A percentile compares a stretch with the other conserved stretches of the same genome.
Evolutionary conservation across 2,888 invertebrate species (phyloP).

Genomic region (Drosophila anomalata): DNA sequence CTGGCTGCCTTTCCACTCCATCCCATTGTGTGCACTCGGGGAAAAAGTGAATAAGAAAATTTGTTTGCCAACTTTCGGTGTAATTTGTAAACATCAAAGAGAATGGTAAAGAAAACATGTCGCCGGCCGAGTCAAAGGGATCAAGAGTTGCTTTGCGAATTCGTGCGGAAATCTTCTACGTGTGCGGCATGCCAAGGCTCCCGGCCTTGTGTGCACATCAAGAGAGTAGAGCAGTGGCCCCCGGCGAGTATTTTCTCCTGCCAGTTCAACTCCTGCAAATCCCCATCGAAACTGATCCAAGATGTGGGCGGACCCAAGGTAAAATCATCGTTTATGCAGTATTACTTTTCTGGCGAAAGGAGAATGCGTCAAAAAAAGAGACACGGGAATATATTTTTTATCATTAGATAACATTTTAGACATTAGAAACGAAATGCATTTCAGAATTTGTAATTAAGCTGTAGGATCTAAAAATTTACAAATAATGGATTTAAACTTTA

Average conservation of each 20-base stretch:
- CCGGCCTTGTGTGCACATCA: conserved; percentile 21
- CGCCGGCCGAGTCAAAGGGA: conserved; percentile 75
- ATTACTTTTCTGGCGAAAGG: conserved; percentile 1
- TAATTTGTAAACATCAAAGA: conserved; percentile 79
- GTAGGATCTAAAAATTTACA: too few species aligned
- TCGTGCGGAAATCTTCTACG: conserved; percentile 79
- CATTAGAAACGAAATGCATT: too few species aligned
- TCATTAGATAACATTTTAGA: neutral
- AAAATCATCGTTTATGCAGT: conserved; percentile 29
- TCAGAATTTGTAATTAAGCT: too few species aligned
- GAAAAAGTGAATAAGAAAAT: conserved; percentile 79
- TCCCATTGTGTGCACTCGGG: conserved; percentile 67
- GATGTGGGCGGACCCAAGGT: conserved; percentile 25
- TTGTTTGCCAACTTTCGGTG: conserved; percentile 79
- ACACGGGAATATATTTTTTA: neutral
- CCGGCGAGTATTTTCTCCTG: conserved; percentile 23
- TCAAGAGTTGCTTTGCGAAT: conserved; percentile 80
- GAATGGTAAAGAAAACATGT: conserved; percentile 76
- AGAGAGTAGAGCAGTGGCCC: conserved; percentile 23
- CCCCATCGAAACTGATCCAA: conserved; percentile 34
- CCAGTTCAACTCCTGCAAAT: conserved; percentile 10
- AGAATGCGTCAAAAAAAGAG: conserved; percentile 9
- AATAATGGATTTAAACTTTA: too few species aligned
- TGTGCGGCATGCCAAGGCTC: conserved; percentile 70
- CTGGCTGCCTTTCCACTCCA: conserved; percentile 24